Conservation (phyloP, 2,888 invertebrate genomes). For the Deilephila elpenor region DNA sequence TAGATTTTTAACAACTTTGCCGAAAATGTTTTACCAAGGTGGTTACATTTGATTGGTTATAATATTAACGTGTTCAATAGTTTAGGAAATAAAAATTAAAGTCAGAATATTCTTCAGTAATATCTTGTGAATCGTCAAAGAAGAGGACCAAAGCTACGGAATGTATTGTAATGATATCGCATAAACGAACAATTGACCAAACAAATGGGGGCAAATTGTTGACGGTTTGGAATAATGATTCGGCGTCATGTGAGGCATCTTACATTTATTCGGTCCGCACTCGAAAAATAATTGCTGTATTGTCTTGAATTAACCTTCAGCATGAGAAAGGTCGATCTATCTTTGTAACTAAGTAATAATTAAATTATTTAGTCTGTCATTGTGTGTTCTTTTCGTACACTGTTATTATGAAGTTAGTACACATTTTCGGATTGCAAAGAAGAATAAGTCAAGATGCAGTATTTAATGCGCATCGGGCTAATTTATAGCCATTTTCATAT, state of each 20-base stretch:
- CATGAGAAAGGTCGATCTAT: too few relatives aligned
- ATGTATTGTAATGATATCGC: slow-evolving; percentile 5
- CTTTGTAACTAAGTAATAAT: background rate
- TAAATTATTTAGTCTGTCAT: background rate
- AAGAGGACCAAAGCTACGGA: background rate
- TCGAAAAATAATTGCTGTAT: too few relatives aligned
- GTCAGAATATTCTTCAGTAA: background rate
- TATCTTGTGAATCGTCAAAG: background rate
- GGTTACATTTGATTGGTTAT: too few relatives aligned
- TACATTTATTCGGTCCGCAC: background rate
- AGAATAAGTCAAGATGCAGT: too few relatives aligned
- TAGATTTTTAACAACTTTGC: too few relatives aligned
- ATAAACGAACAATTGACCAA: slow-evolving; percentile 21
- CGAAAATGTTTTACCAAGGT: too few relatives aligned
- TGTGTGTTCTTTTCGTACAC: too few relatives aligned
- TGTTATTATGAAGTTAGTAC: too few relatives aligned
- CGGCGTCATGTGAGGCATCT: background rate
- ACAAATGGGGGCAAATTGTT: slow-evolving; percentile 7
- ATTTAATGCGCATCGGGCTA: background rate
- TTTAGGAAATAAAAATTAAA: too few relatives aligned
- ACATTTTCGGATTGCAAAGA: too few relatives aligned
- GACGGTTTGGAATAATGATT: background rate
- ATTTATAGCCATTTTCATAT: background rate
- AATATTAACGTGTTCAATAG: too few relatives aligned
- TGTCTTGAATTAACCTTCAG: too few relatives aligned